Conservation (phyloP, 2,888 invertebrate genomes). For the Idaea biselata region DNA sequence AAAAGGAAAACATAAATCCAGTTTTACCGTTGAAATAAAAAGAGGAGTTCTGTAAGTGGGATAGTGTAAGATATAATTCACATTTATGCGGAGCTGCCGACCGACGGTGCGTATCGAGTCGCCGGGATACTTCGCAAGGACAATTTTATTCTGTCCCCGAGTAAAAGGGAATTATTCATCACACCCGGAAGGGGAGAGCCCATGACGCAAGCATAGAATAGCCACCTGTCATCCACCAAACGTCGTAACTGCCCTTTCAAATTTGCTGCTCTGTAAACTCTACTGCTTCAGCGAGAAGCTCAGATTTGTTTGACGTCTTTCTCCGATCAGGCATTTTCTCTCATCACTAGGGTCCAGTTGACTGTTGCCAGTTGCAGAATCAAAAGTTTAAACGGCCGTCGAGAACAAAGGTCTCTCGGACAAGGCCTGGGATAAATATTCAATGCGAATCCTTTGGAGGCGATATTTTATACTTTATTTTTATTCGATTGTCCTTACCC, state of each 20-base stretch:
- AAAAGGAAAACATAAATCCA: constrained; percentile 65
- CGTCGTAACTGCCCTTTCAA: constrained; percentile 37
- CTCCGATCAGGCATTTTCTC: constrained; percentile 43
- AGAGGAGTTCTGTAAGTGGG: constrained; percentile 70
- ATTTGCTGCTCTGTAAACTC: constrained; percentile 24
- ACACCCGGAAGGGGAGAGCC: constrained; percentile 80
- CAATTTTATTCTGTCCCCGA: constrained; percentile 68
- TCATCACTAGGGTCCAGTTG: constrained; percentile 74
- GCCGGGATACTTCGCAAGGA: constrained; percentile 75
- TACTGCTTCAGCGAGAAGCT: constrained; percentile 29
- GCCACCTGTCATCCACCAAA: constrained; percentile 56
- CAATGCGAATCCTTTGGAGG: constrained; percentile 79
- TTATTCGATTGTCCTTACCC: constrained; percentile 55
- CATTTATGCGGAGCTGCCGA: constrained; percentile 68
- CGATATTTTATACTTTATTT: constrained; percentile 76
- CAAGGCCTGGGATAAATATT: constrained; percentile 75
- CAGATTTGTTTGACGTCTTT: constrained; percentile 24
- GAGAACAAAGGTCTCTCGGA: constrained; percentile 77
- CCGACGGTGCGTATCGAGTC: constrained; percentile 73
- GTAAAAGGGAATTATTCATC: constrained; percentile 81
- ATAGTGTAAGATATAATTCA: constrained; percentile 76
- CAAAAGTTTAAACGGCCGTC: constrained; percentile 79
- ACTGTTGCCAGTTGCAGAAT: constrained; percentile 79
- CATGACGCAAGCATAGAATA: constrained; percentile 78
- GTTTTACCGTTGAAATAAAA: constrained; percentile 71